Evolutionary conservation across 2,113 vertebrate genomes (phyloP), one percentile per base, ranked within the genome.

Genomic region (Rhodinocichla rosea): DNA sequence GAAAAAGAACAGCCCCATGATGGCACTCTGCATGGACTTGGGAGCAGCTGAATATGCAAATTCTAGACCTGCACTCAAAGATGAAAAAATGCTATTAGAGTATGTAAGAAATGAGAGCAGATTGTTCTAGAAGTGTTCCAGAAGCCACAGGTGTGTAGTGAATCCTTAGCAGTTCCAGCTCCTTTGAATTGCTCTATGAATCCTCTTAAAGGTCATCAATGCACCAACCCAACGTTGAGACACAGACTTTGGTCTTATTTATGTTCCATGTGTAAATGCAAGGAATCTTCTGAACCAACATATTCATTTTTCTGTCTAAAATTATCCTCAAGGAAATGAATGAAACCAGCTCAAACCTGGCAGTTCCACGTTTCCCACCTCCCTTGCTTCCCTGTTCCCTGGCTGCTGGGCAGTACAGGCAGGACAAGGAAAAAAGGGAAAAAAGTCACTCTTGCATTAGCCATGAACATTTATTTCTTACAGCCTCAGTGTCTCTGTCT

Each of bases 1-100:
- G 98, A 99, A 99, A 82, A 99, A 99, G 97, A 99, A 99, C 22
- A 99, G 97, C 12, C 99, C 99, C 99, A 99, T 99, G 67, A 99
- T 98, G 64, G 99, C 99, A 37, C 99, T 99, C 98, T 99, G 99
- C 99, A 99, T 99, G 55, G 99, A 98, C 89, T 98, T 99, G 11
- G 99, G 99, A 30, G 99, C 99, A 11, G 99, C 99, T 7, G 99
- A 99, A 87, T 99, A 99, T 1, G 99, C 99, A 80, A 99, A 99
- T 94, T 99, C 99, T 84, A 99, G 97, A 74, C 99, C 99, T 99
- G 93, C 14, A 90, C 64, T 56, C 33, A 93, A 55, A 97, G 40
- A 89, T 24, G 40, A 32, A 21, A 62, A 65, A 70, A 16, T 2
- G 14, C 32, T 39, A 2, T 60, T 69, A 68, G n/a, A 64, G 64